Evolutionary conservation across 2,888 invertebrate species (phyloP), one percentile per base, ranked within the genome.

Genomic region (Archips crataeganus): DNA sequence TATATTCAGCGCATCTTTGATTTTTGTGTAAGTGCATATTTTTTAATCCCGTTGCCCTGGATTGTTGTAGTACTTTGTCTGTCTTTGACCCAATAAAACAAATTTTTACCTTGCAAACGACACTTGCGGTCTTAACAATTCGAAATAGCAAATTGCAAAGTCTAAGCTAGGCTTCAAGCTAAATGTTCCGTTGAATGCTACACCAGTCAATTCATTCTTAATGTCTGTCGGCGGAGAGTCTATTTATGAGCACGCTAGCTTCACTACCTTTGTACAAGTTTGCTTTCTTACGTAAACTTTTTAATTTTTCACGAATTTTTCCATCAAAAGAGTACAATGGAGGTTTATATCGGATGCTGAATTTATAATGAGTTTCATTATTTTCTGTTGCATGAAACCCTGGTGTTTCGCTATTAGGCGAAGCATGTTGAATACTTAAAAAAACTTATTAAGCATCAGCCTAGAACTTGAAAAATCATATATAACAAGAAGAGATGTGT

Each of bases 251-350:
- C 69, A 42, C 59, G 63, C 47, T 57, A 39, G 69, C 49, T 49
- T 68, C n/a, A 68, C 68, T 68, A 39, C 72, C 69, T 74, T 45
- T 64, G 73, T 74, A 45, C 45, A 6, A 61, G 51, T 61, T 62
- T 54, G 69, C 69, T 74, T 74, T 69, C 74, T 70, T 74, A 64
- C 23, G 69, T 74, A 65, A 74, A 74, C 65, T 64, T 65, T 65
- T 74, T 51, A 74, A 74, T 70, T 74, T 74, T 74, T 70, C 49
- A 68, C 62, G 64, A 69, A 69, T 65, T 65, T 69, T 34, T 49
- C 64, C 39, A 74, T 69, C 65, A 70, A 74, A 45, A 70, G 65
- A 69, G 39, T 45, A 74, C 69, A 74, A 65, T 65, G 34, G 36
- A 42, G 70, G 64, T 74, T 70, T 70, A 61, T 23, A 66, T 61